Percentiles rank a stretch among this genome's conserved stretches.
These are phyloP conservation scores for Aphelocoma coerulescens DNA, from an alignment of 2,113 vertebrate genomes.

Conservation along the genomic window DNA sequence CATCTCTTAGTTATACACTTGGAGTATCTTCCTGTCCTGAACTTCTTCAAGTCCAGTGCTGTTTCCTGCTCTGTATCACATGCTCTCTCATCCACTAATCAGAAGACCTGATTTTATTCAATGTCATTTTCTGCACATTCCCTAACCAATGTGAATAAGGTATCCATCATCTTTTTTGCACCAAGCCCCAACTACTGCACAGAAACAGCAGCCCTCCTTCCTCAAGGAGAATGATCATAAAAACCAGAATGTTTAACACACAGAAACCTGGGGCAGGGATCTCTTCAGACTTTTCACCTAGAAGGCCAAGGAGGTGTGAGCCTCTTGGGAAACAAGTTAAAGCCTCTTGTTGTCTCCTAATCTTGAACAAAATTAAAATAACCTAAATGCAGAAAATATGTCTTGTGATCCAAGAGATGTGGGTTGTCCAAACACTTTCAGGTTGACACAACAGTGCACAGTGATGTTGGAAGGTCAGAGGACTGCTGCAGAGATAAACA, in stretches of 20 bases:
- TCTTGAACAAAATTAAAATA: not conserved
- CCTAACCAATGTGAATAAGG: not conserved
- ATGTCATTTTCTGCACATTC: not conserved
- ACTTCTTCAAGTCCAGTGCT: not conserved
- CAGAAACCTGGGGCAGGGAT: not conserved
- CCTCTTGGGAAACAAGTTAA: not conserved
- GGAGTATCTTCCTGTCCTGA: not conserved
- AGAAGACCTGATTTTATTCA: not conserved
- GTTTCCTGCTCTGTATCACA: rapidly evolving
- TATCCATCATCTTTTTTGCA: not conserved
- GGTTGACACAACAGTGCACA: not conserved
- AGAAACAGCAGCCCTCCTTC: not conserved
- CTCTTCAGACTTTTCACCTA: not conserved
- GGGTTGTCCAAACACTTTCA: not conserved
- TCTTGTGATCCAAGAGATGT: not conserved
- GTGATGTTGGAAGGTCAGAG: not conserved
- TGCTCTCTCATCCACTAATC: not conserved
- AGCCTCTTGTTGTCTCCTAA: not conserved
- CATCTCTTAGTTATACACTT: not conserved
- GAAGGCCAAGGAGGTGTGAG: not conserved
- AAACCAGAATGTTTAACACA: not conserved
- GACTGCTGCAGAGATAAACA: not conserved
- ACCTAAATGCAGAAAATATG: not conserved
- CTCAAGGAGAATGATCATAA: not conserved
- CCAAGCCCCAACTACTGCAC: not conserved